Conservation (phyloP, 30 jellyfish, hydroid and myxozoan species). For the Nemopilema nomurai region DNA sequence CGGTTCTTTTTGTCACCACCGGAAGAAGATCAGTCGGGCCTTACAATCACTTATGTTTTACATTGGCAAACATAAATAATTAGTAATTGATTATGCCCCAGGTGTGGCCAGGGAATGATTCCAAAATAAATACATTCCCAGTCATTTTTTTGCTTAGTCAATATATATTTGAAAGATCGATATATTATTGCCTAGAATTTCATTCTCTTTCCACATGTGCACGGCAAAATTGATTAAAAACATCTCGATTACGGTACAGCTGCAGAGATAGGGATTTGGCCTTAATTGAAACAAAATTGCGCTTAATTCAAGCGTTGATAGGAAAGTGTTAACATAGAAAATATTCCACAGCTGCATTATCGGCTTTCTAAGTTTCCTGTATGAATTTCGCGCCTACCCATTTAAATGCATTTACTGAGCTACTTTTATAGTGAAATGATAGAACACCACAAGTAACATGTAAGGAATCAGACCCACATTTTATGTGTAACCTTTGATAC, state of each 20-base stretch:
- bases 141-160: not conserved
- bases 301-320: not conserved
- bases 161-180: not conserved
- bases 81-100: not conserved
- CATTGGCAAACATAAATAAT: not conserved
- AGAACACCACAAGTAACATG: too few relatives aligned
- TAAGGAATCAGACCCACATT: too few relatives aligned
- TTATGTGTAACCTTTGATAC: too few relatives aligned
- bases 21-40: not conserved
- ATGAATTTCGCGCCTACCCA: not conserved
- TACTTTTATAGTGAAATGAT: too few relatives aligned
- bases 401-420: not conserved
- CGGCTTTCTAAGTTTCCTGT: not conserved
- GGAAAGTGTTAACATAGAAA: not conserved
- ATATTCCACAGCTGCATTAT: not conserved
- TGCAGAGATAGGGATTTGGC: not conserved
- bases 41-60: not conserved
- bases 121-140: not conserved
- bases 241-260: not conserved
- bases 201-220: not conserved
- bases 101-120: not conserved
- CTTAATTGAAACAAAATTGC: not conserved
- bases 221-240: not conserved
- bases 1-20: too few relatives aligned
- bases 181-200: not conserved